These are phyloP conservation scores for Eurosta solidaginis DNA, from an alignment of 1,140 invertebrate species.

Conservation along the genomic window DNA sequence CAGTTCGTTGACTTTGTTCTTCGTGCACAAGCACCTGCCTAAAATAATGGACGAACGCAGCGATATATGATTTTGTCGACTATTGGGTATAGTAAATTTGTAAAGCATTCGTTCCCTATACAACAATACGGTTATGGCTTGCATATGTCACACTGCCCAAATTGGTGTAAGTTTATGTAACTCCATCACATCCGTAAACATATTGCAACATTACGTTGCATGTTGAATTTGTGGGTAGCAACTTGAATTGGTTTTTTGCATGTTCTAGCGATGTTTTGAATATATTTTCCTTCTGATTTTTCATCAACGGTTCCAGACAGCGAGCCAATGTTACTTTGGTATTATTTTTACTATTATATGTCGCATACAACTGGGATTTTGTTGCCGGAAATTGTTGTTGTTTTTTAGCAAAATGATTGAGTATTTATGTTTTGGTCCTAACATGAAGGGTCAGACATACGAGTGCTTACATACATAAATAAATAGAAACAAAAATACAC, in stretches of 20 bases:
- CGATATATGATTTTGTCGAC: too few species aligned
- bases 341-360: neutral
- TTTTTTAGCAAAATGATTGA: slow-evolving; percentile 25
- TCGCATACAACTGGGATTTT: neutral
- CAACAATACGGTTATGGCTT: neutral
- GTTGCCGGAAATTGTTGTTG: slow-evolving; percentile 28
- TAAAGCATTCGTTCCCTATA: neutral
- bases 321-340: neutral
- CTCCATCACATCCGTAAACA: neutral
- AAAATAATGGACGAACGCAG: too few species aligned
- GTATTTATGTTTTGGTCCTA: neutral
- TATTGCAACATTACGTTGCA: slow-evolving; percentile 8
- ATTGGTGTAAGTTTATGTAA: neutral
- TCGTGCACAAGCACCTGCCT: too few species aligned
- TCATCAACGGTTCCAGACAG: neutral
- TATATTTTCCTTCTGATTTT: neutral
- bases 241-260: slow-evolving; percentile 18
- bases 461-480: neutral
- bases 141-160: neutral
- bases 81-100: too few species aligned
- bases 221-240: neutral
- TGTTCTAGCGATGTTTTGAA: neutral
- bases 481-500: neutral
- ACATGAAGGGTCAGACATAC: neutral
- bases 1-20: too few species aligned